Conservation (phyloP, 2,797 vertebrate genomes). For the Pyrocephalus nanus region DNA sequence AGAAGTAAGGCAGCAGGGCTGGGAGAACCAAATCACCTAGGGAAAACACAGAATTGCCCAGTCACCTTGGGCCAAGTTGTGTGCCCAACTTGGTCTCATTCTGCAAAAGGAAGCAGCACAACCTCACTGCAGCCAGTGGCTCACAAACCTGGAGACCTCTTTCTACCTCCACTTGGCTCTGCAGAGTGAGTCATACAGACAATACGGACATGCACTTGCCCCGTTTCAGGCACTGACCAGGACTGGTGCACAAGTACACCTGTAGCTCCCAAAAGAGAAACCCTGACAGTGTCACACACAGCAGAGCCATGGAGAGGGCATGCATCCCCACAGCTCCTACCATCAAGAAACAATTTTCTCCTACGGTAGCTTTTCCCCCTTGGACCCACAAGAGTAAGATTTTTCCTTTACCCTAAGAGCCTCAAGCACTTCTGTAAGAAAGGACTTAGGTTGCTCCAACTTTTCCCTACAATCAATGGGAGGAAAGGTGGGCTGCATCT, state of each 20-base stretch:
- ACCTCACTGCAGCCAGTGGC: accelerated
- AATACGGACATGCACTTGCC: background rate
- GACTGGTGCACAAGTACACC: background rate
- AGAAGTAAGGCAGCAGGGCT: background rate
- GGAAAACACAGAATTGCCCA: accelerated
- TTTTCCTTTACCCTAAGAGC: background rate
- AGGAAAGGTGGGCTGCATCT: background rate
- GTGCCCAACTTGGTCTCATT: background rate
- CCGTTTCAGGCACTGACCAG: accelerated
- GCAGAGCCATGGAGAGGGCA: background rate
- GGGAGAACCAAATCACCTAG: background rate
- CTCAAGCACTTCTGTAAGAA: background rate
- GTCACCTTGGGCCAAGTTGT: background rate
- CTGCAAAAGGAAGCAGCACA: background rate
- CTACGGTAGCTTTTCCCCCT: background rate
- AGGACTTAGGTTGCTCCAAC: background rate
- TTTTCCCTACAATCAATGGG: background rate
- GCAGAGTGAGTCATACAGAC: background rate
- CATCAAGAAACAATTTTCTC: background rate
- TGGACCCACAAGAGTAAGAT: background rate
- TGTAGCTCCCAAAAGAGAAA: background rate
- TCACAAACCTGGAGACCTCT: background rate
- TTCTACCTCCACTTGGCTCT: background rate
- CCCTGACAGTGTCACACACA: background rate
- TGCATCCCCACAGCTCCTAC: background rate